Base-by-base conservation (phyloP, 1,140 invertebrate species). In the Gonioctena quinquepunctata region DNA sequence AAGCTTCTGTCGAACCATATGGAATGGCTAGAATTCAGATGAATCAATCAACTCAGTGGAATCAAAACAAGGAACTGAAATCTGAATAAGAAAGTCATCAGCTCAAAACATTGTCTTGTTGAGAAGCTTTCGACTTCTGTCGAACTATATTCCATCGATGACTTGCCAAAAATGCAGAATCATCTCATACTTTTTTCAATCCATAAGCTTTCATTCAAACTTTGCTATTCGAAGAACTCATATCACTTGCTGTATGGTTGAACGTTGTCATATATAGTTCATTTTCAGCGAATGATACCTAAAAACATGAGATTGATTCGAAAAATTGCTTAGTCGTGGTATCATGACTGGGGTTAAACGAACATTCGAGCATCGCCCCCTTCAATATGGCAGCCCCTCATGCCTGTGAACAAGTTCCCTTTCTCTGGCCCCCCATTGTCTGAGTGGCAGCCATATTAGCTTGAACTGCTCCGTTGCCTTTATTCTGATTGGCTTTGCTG, bases 391-490 rank as follows among this genome's bases (percentile, higher is more conserved):
- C 71, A 72, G 78, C 76, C 73, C 74, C 76, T 73, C 68, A 67
- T 65, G 65, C 23, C 33, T 48, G 48, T 65, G 63, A 65, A 65
- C 63, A 56, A 76, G 77, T 81, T 81, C 80, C 80, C 79, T 80
- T 81, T 79, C 79, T 78, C 80, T 77, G 77, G 72, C 71, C 69
- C 73, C 77, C 80, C 76, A 80, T 82, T 81, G 79, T 81, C 77
- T 79, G 79, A 77, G 73, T 80, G 80, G 81, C 81, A 80, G 81
- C 81, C 81, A 83, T 83, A 83, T 82, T 83, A 83, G 81, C 81
- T 81, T 73, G 75, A 75, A 80, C 76, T 77, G 78, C 80, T 80
- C 76, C 72, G 78, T 73, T 79, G 79, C 80, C 82, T 81, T 68
- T 78, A 76, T 77, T 79, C 80, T 82, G 81, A 83, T 83, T 83